Percentiles rank a stretch among this genome's conserved stretches.
Conservation (phyloP, 1,140 invertebrate species). For the Armadillidium nasatum region DNA sequence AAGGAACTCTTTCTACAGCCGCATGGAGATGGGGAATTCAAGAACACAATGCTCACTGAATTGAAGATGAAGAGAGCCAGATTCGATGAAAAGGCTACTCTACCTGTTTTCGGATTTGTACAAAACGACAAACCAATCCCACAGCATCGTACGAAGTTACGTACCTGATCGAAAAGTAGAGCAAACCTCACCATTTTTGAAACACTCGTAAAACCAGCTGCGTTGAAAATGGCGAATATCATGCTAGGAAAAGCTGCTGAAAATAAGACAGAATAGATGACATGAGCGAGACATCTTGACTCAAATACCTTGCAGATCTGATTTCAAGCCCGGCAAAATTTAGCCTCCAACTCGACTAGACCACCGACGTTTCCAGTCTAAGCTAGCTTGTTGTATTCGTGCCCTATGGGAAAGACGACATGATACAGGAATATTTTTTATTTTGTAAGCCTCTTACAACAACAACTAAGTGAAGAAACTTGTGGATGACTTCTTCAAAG, state of each 20-base stretch:
- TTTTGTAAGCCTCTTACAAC: conserved; percentile 37
- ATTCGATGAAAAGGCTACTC: conserved; percentile 30
- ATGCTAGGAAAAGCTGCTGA: conserved; percentile 29
- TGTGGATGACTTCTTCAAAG: conserved; percentile 40
- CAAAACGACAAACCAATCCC: conserved; percentile 17
- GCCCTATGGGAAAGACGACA: conserved; percentile 30
- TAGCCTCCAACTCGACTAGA: conserved; percentile 25
- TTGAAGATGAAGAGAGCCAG: conserved; percentile 16
- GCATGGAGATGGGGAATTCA: conserved; percentile 29
- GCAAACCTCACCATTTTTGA: conserved; percentile 26
- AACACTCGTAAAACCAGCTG: conserved; percentile 26
- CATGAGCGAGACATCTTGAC: conserved; percentile 27
- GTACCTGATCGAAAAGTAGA: conserved; percentile 23
- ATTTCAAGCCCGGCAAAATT: conserved; percentile 28
- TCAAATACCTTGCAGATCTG: conserved; percentile 29
- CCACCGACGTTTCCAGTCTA: conserved; percentile 19
- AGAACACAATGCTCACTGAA: conserved; percentile 28
- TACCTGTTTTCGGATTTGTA: conserved; percentile 26
- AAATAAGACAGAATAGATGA: conserved; percentile 25
- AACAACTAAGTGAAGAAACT: conserved; percentile 31
- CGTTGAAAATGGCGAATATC: conserved; percentile 31
- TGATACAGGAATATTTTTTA: conserved; percentile 30
- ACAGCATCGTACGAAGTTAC: conserved; percentile 17
- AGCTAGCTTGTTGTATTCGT: conserved; percentile 18
- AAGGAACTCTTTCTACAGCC: conserved; percentile 26